A percentile compares a stretch with the other conserved stretches of the same genome.
These are phyloP conservation scores for Drosophila diplacantha DNA, from an alignment of 2,888 invertebrate genomes.

Conservation along the genomic window DNA sequence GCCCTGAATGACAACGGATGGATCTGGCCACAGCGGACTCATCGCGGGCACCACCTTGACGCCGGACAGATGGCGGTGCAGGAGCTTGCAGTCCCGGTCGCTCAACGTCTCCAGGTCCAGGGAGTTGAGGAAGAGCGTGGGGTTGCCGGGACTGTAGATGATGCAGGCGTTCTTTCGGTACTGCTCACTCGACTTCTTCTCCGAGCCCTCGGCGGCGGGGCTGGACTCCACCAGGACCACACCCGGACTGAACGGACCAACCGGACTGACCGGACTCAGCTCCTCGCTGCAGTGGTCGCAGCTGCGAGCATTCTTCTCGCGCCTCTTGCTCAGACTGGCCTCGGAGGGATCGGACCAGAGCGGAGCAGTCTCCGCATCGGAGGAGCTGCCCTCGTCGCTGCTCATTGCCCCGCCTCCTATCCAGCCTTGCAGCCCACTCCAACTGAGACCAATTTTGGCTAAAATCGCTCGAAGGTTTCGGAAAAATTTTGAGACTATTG, in stretches of 20 bases:
- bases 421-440: not conserved
- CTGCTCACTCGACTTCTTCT: not conserved
- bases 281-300: not conserved
- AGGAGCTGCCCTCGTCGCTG: not conserved
- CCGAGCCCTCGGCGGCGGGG: not conserved
- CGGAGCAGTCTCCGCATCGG: not conserved
- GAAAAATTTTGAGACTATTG: conserved; percentile 2
- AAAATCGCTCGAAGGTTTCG: not conserved
- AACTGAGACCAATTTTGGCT: not conserved
- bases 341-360: not conserved
- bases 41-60: conserved; percentile 28
- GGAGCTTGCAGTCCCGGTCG: conserved; percentile 26
- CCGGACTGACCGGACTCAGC: no score
- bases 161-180: conserved; percentile 43
- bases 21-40: conserved; percentile 43
- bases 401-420: not conserved
- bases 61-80: conserved; percentile 42
- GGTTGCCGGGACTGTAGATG: conserved; percentile 49
- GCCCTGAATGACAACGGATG: conserved; percentile 40
- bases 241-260: no score
- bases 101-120: conserved; percentile 25
- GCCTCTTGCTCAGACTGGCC: not conserved
- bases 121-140: conserved; percentile 44
- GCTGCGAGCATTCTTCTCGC: not conserved
- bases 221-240: not conserved